phyloP scores from a whole-genome alignment of 2,797 vertebrate genomes.

The Sphaeramia orbicularis region DNA sequence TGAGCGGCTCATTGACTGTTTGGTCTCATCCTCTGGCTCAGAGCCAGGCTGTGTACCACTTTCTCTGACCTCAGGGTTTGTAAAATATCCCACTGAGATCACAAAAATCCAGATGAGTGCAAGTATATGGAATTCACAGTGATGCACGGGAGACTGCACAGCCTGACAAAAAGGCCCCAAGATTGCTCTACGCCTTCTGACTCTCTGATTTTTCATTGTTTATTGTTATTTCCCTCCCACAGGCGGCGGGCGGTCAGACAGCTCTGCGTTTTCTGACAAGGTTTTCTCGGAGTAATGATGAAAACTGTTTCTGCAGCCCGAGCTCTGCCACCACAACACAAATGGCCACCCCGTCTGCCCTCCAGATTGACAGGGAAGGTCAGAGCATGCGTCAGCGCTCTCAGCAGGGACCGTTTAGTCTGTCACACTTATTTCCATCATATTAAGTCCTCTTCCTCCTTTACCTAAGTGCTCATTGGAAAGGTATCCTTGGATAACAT shows the following conservation, averaged over 20 bases:
- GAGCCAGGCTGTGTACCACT: slow-evolving; percentile 6
- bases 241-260: slow-evolving; percentile 46
- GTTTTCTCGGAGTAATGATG: slow-evolving; percentile 59
- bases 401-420: slow-evolving; percentile 72
- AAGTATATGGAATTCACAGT: slow-evolving; percentile 22
- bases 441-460: slow-evolving; percentile 75
- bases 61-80: slow-evolving; percentile 16
- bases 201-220: slow-evolving; percentile 55
- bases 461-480: slow-evolving; percentile 70
- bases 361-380: slow-evolving; percentile 81
- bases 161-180: slow-evolving; percentile 19
- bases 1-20: not conserved
- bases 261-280: slow-evolving; percentile 50
- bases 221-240: slow-evolving; percentile 58
- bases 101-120: slow-evolving; percentile 38
- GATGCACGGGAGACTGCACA: slow-evolving; percentile 22
- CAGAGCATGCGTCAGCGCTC: slow-evolving; percentile 66
- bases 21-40: slow-evolving; percentile 18
- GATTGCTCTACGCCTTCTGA: slow-evolving; percentile 36
- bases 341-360: slow-evolving; percentile 72
- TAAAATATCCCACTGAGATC: slow-evolving; percentile 22
- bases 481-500: slow-evolving; percentile 79
- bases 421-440: slow-evolving; percentile 84
- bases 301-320: slow-evolving; percentile 53
- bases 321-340: slow-evolving; percentile 57